Conservation (phyloP, 2,113 vertebrate genomes). For the Oncorhynchus tshawytscha region DNA sequence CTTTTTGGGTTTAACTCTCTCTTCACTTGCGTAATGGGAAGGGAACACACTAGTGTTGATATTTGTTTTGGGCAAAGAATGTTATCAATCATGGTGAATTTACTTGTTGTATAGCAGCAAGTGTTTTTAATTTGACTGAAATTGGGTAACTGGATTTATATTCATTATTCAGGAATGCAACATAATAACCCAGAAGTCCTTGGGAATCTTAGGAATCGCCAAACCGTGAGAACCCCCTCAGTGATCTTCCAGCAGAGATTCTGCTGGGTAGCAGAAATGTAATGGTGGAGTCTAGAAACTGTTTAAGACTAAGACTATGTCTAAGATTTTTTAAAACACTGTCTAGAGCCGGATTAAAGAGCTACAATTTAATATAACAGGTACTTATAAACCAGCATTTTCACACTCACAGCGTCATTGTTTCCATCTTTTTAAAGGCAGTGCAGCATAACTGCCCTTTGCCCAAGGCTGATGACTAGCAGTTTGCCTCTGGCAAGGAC, state of each 20-base stretch:
- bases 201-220: neutral
- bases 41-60: neutral
- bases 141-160: slow-evolving; percentile 9
- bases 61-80: neutral
- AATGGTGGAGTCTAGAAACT: neutral
- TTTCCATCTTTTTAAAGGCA: slow-evolving; percentile 22
- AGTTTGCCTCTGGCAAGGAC: no score
- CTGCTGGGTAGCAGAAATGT: neutral
- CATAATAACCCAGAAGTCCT: slow-evolving; percentile 13
- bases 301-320: no score
- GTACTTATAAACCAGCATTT: neutral
- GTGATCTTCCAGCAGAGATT: slow-evolving; percentile 6
- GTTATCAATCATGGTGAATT: neutral
- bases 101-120: neutral
- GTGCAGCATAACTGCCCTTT: slow-evolving; percentile 26
- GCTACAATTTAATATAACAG: neutral
- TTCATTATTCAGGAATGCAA: slow-evolving; percentile 20
- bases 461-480: slow-evolving; percentile 42
- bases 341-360: neutral
- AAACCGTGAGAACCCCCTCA: neutral
- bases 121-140: slow-evolving; percentile 8
- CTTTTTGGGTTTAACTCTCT: neutral
- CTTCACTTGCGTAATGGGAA: neutral
- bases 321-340: neutral
- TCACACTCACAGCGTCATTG: slow-evolving; percentile 3